Evolutionary conservation across 1,140 invertebrate genomes (phyloP).

Genomic region (Scylla paramamosain): DNA sequence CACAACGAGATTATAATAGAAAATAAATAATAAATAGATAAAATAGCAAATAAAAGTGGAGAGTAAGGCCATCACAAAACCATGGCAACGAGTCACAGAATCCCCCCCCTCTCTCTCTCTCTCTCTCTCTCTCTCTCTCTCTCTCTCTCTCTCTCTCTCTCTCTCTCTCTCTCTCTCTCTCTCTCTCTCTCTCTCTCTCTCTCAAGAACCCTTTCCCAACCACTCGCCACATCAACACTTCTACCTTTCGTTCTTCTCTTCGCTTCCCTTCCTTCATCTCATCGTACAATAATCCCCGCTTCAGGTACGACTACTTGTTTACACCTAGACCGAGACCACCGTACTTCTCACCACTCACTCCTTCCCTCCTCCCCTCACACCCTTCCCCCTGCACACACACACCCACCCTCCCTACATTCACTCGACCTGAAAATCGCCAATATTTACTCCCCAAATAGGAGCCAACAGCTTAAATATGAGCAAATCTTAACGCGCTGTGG

Average conservation of each 20-base stretch:
- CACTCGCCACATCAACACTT: neutral
- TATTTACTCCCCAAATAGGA: neutral
- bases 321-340: neutral
- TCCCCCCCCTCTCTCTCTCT: neutral
- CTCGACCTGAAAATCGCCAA: neutral
- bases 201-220: neutral
- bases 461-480: neutral
- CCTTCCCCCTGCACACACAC: neutral
- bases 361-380: neutral
- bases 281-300: too few species aligned
- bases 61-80: too few species aligned
- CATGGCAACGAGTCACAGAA: too few species aligned
- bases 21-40: too few species aligned
- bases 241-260: neutral
- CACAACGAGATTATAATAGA: too few species aligned
- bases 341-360: neutral
- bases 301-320: neutral
- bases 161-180: neutral
- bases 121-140: neutral
- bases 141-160: neutral
- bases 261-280: neutral
- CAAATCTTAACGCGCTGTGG: neutral
- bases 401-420: neutral
- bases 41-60: too few species aligned
- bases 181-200: neutral